These are phyloP conservation scores for Natrix natrix DNA, from an alignment of 2,797 vertebrate species.

Conservation along the genomic window DNA sequence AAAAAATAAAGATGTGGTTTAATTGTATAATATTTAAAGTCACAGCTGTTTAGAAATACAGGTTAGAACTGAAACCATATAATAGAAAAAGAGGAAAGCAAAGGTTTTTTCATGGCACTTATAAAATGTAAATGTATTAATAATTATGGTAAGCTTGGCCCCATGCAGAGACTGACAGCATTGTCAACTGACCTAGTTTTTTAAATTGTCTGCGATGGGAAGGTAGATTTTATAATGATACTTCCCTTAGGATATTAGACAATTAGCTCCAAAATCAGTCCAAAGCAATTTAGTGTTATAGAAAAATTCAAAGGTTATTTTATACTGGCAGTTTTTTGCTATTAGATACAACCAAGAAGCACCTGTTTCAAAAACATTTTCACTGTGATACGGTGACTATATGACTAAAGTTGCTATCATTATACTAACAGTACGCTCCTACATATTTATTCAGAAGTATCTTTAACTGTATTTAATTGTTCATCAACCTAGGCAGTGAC, in stretches of 20 bases:
- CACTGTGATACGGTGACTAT: neutral
- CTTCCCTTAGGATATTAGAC: neutral
- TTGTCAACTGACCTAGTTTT: constrained; percentile 7
- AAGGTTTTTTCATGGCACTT: neutral
- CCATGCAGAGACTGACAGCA: neutral
- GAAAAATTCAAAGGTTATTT: neutral
- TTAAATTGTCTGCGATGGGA: neutral
- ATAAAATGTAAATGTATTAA: neutral
- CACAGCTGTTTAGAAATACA: neutral
- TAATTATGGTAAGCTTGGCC: neutral
- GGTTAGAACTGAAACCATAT: neutral
- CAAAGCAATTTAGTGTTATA: neutral
- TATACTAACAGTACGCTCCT: neutral
- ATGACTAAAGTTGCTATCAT: neutral
- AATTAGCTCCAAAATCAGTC: constrained; percentile 1
- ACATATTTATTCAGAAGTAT: neutral
- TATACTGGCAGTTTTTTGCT: neutral
- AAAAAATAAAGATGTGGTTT: neutral
- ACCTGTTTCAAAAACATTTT: neutral
- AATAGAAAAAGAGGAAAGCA: neutral
- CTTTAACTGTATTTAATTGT: neutral
- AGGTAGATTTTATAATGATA: neutral
- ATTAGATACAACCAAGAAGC: neutral
- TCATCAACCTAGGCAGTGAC: neutral
- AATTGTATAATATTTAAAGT: neutral